phyloP scores from a whole-genome alignment of 2,113 vertebrate genomes.

The Odontesthes bonariensis region DNA sequence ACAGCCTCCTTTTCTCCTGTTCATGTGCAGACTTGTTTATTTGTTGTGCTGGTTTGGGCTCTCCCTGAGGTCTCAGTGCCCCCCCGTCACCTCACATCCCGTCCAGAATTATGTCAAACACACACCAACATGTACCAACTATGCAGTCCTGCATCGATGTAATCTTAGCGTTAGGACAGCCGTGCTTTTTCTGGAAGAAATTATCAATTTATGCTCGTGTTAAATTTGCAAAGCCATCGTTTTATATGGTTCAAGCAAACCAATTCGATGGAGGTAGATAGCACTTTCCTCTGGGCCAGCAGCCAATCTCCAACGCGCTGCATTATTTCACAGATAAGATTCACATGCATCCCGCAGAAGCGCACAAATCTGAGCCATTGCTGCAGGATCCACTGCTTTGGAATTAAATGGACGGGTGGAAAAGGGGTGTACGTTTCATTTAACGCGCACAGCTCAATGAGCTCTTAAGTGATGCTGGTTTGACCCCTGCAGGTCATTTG shows the following conservation, averaged over 20 bases:
- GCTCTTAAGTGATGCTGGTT: neutral
- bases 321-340: conserved; percentile 23
- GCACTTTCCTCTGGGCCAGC: conserved; percentile 17
- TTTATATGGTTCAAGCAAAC: conserved; percentile 5
- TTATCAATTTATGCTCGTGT: neutral
- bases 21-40: no score
- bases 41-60: no score
- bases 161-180: neutral
- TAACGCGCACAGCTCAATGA: no score
- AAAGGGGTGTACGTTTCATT: no score
- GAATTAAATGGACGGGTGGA: conserved; percentile 23
- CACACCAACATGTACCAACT: no score
- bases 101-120: no score
- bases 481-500: conserved; percentile 20
- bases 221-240: conserved; percentile 12
- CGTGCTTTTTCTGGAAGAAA: neutral
- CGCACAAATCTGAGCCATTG: neutral
- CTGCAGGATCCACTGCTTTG: neutral
- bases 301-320: conserved; percentile 6
- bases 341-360: neutral
- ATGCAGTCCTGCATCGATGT: no score
- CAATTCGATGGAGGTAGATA: conserved; percentile 23
- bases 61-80: no score
- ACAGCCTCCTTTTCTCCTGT: no score
- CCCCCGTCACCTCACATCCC: no score